Conservation (phyloP, 2,113 vertebrate species). For the Regulus satrapa region DNA sequence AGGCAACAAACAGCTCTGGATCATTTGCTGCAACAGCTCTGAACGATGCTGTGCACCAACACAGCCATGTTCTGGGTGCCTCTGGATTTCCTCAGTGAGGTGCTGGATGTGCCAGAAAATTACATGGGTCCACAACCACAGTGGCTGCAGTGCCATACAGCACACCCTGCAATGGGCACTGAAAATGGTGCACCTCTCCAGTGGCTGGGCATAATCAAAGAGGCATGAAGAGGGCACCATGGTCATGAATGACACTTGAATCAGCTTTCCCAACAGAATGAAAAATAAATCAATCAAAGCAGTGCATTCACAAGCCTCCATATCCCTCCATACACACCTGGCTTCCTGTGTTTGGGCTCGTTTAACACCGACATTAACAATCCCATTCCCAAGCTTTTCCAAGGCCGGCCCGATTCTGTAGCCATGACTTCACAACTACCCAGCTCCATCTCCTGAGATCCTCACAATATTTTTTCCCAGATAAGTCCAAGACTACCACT, state of each 20-base stretch:
- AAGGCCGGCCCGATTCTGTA: not conserved
- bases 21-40: not conserved
- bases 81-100: not conserved
- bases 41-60: not conserved
- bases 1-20: not conserved
- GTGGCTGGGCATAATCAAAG: not conserved
- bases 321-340: not conserved
- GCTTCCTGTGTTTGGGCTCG: not conserved
- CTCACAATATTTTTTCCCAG: not conserved
- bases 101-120: not conserved
- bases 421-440: not conserved
- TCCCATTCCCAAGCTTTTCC: not conserved
- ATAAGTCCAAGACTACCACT: not conserved
- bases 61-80: fast-evolving
- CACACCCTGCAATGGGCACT: not conserved
- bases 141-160: fast-evolving
- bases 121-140: not conserved
- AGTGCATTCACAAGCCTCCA: not conserved
- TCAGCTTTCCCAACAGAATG: not conserved
- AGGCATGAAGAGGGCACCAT: not conserved
- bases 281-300: not conserved
- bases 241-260: not conserved
- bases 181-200: not conserved
- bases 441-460: not conserved
- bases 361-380: not conserved